These are phyloP conservation scores for Philhelius pedissequus DNA, from an alignment of 2,888 invertebrate genomes.

Conservation along the genomic window DNA sequence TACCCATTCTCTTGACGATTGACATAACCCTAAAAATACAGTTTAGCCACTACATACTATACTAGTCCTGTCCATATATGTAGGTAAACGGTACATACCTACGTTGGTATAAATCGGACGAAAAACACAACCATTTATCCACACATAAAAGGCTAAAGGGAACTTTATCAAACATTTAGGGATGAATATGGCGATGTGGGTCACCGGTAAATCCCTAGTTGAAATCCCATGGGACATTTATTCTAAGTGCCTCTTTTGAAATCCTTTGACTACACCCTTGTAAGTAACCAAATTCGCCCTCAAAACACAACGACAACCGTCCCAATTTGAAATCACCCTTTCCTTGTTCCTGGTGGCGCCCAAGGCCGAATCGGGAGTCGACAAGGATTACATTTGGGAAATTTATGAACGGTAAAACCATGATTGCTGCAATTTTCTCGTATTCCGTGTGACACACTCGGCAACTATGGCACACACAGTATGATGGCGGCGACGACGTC, in stretches of 20 bases:
- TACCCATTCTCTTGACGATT: not conserved
- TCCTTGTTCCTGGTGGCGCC: not conserved
- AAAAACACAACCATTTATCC: slow-evolving; percentile 29
- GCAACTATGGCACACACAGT: not conserved
- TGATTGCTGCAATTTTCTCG: slow-evolving; percentile 67
- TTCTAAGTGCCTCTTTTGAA: slow-evolving; percentile 65
- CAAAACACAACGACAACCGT: slow-evolving; percentile 29
- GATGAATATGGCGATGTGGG: slow-evolving; percentile 25
- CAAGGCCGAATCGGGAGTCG: not conserved
- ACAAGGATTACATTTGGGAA: slow-evolving; percentile 59
- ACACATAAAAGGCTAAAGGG: slow-evolving; percentile 35
- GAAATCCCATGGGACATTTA: slow-evolving; percentile 63
- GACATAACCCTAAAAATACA: slow-evolving; percentile 48
- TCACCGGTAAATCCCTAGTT: slow-evolving; percentile 49
- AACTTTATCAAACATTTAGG: slow-evolving; percentile 55
- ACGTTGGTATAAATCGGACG: not conserved
- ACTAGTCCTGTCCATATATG: too few species aligned
- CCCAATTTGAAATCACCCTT: not conserved
- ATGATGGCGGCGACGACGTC: not conserved
- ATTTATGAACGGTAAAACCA: slow-evolving; percentile 67
- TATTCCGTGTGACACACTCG: slow-evolving; percentile 50
- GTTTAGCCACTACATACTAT: slow-evolving; percentile 9
- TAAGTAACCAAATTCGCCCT: slow-evolving; percentile 63
- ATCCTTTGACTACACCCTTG: slow-evolving; percentile 66
- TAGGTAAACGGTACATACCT: too few species aligned